Base-by-base conservation (phyloP, 1,140 invertebrate species). In the Drosophila sturtevanti region DNA sequence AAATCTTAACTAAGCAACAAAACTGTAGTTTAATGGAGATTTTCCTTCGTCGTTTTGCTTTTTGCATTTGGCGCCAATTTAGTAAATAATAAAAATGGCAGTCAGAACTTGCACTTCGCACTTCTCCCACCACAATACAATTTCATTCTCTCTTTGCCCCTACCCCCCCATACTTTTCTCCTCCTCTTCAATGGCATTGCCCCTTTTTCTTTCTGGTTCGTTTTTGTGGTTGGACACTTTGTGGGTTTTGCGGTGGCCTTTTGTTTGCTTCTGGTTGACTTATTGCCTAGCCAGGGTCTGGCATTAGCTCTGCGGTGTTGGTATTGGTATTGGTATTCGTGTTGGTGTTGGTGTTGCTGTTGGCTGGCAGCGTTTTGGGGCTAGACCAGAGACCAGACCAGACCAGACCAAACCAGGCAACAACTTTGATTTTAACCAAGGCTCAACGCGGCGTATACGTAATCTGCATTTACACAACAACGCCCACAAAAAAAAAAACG, bases 61-160 rank as follows among this genome's bases (percentile, higher is more conserved):
- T 86, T 86, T 86, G 82, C 81, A 85, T 85, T 85, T 85, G 81
- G 84, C 81, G 82, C 81, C 81, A 85, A 85, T 85, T 85, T 85
- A 87, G 74, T 85, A 85, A 85, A 85, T 85, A 85, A 85, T 85
- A 85, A 81, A 86, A 85, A 84, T 81, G 74, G 81, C 61, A 87
- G 74, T 87, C 78, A 75, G 67, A 72, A 63, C 78, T 75, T 81
- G 81, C 82, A 85, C 70, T 85, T 85, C 81, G 81, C 78, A 85
- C 81, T 85, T 51, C 10, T 44, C 37, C 55, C 52, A 34, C n/a
- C 31, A 7, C 11, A 12, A 41, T 54, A 5, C 51, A n/a, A 54
- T 24, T 48, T 7, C 41, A 48, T 48, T 48, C 12, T 10, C 41
- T 65, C 71, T 27, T 58, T 27, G 16, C 64, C 62, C 60, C 12